These are phyloP conservation scores for Dysidea cf. avara DNA, from an alignment of 37 sponge, comb jelly and placozoan genomes.

Conservation along the genomic window DNA sequence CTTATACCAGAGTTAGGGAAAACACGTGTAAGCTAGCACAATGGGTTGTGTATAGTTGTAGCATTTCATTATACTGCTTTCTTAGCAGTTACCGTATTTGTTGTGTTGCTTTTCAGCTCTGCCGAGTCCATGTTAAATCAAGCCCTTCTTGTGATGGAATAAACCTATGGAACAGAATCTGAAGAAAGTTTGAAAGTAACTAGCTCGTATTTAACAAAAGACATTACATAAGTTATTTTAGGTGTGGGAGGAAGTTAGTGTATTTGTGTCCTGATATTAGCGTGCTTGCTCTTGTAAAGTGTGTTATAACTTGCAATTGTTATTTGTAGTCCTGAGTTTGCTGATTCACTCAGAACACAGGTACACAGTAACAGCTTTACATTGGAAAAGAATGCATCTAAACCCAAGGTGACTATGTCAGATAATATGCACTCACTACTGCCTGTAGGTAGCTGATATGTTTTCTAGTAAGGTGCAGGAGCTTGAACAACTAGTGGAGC, in stretches of 20 bases:
- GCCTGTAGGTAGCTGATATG: not conserved
- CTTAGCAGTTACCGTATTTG: not conserved
- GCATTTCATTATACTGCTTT: not conserved
- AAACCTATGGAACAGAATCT: conserved; percentile 20
- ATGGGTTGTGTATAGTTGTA: too few species aligned
- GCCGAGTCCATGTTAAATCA: conserved; percentile 46
- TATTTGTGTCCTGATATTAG: not conserved
- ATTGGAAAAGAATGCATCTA: conserved; percentile 1
- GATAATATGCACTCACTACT: too few species aligned
- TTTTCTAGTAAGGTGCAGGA: not conserved
- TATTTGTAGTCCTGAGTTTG: conserved; percentile 15
- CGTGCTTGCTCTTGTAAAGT: not conserved
- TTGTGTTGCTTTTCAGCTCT: conserved; percentile 15
- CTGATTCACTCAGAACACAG: conserved; percentile 12
- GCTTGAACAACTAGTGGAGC: not conserved
- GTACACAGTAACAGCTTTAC: conserved; percentile 2
- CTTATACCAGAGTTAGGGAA: conserved; percentile 15
- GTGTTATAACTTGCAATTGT: too few species aligned
- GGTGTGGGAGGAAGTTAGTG: conserved; percentile 18
- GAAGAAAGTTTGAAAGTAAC: conserved; percentile 33
- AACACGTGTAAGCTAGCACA: conserved; percentile 27
- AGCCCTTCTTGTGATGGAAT: conserved; percentile 43
- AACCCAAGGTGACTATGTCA: not conserved
- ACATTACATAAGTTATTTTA: too few species aligned
- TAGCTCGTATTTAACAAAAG: too few species aligned